phyloP scores from a whole-genome alignment of 2,113 vertebrate genomes.

The Fulica atra region DNA sequence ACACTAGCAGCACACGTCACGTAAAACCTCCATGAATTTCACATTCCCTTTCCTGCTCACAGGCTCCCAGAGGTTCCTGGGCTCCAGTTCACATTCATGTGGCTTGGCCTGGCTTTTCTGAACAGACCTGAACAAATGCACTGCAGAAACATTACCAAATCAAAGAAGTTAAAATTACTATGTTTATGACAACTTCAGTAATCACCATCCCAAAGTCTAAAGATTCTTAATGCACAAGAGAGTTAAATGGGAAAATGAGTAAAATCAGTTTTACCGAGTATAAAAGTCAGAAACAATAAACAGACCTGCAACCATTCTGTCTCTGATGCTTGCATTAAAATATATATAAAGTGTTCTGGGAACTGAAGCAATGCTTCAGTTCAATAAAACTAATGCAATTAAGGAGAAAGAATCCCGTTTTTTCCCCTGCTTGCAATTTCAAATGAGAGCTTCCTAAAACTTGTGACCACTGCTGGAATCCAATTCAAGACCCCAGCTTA shows the following conservation, averaged over 20 bases:
- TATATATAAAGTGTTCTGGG: conserved; percentile 54
- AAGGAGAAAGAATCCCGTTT: conserved; percentile 55
- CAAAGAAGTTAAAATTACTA: conserved; percentile 22
- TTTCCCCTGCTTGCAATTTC: conserved; percentile 42
- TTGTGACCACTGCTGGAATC: conserved; percentile 59
- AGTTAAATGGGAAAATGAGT: conserved; percentile 57
- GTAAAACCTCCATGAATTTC: neutral
- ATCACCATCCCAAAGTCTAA: conserved; percentile 18
- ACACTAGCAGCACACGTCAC: neutral
- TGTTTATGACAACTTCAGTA: conserved; percentile 20
- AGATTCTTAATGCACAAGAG: conserved; percentile 2
- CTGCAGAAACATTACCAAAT: neutral
- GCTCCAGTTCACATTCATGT: neutral
- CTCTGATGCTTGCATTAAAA: conserved; percentile 52
- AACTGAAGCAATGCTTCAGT: conserved; percentile 55
- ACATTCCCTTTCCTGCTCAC: neutral
- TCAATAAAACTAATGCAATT: conserved; percentile 64
- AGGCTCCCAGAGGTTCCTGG: neutral
- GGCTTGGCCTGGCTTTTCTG: neutral
- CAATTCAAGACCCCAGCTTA: conserved; percentile 51
- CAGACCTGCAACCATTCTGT: neutral
- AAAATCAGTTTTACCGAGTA: conserved; percentile 55
- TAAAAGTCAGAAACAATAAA: conserved; percentile 72
- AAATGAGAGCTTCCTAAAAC: conserved; percentile 60
- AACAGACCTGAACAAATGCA: neutral